Conservation (phyloP, 37 sponge, comb jelly and placozoan species). For the Agelas oroides region DNA sequence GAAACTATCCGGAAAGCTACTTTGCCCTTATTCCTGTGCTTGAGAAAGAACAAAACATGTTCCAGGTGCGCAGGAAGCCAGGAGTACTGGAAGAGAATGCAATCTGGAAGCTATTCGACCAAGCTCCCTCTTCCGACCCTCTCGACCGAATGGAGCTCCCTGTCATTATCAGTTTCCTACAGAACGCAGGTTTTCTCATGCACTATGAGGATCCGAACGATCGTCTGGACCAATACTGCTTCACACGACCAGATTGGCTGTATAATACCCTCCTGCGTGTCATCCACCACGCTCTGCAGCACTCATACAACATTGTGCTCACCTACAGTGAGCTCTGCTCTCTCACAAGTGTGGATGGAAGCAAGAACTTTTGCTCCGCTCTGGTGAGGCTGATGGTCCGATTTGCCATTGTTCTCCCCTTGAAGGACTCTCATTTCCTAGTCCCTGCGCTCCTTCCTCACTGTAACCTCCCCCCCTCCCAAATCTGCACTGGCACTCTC, state of each 20-base stretch:
- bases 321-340: conserved; percentile 38
- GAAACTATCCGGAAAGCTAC: conserved; percentile 73
- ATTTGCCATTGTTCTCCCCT: conserved; percentile 71
- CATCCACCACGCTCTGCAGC: conserved; percentile 40
- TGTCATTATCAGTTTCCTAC: conserved; percentile 66
- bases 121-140: conserved; percentile 45
- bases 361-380: conserved; percentile 14
- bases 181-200: conserved; percentile 63
- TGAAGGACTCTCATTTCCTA: conserved; percentile 24
- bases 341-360: conserved; percentile 23
- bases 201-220: conserved; percentile 79
- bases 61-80: conserved; percentile 11
- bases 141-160: conserved; percentile 77
- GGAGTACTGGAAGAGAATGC: conserved; percentile 60
- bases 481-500: conserved; percentile 37
- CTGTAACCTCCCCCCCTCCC: conserved; percentile 1
- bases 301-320: conserved; percentile 5
- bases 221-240: conserved; percentile 72
- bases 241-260: conserved; percentile 74
- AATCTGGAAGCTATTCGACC: conserved; percentile 65
- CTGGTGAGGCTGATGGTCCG: conserved; percentile 65
- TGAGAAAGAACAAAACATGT: conserved; percentile 44
- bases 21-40: conserved; percentile 56
- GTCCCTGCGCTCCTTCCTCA: conserved; percentile 77
- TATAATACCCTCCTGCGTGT: conserved; percentile 27